Conservation (phyloP, 2,888 invertebrate species). For the Beris chalybata region DNA sequence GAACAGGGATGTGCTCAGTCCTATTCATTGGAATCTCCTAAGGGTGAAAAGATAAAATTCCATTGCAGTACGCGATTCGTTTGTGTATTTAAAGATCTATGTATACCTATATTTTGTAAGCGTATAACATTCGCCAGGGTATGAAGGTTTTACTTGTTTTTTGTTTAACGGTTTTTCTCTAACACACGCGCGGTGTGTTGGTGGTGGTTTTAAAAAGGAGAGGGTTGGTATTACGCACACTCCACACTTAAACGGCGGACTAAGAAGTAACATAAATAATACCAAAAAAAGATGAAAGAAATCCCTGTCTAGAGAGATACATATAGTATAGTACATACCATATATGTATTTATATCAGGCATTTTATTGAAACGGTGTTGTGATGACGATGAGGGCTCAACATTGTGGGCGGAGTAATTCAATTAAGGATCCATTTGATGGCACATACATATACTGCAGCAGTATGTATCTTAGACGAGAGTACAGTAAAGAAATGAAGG, state of each 20-base stretch:
- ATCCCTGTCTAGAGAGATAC: slow-evolving; percentile 34
- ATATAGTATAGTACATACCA: too few species aligned
- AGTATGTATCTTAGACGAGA: slow-evolving; percentile 26
- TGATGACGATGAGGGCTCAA: slow-evolving; percentile 44
- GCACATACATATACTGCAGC: slow-evolving; percentile 41
- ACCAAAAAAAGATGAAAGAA: slow-evolving; percentile 38
- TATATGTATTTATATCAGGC: slow-evolving; percentile 9
- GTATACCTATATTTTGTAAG: slow-evolving; percentile 2
- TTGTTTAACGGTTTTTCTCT: background rate
- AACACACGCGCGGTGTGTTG: slow-evolving; percentile 1
- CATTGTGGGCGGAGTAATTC: slow-evolving; percentile 56
- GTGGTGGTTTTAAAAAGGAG: background rate
- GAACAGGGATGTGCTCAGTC: too few species aligned
- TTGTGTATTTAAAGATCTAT: background rate
- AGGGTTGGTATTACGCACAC: slow-evolving; percentile 6
- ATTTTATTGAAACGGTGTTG: slow-evolving; percentile 35
- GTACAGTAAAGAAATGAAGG: slow-evolving; percentile 13
- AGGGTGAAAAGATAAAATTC: background rate
- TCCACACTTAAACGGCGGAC: background rate
- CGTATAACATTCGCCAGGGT: too few species aligned
- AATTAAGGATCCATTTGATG: slow-evolving; percentile 58
- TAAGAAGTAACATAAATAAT: background rate
- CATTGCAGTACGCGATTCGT: background rate
- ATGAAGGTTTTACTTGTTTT: background rate
- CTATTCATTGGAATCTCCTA: background rate